phyloP scores from a whole-genome alignment of 2,797 vertebrate genomes.

The Girardinus metallicus region DNA sequence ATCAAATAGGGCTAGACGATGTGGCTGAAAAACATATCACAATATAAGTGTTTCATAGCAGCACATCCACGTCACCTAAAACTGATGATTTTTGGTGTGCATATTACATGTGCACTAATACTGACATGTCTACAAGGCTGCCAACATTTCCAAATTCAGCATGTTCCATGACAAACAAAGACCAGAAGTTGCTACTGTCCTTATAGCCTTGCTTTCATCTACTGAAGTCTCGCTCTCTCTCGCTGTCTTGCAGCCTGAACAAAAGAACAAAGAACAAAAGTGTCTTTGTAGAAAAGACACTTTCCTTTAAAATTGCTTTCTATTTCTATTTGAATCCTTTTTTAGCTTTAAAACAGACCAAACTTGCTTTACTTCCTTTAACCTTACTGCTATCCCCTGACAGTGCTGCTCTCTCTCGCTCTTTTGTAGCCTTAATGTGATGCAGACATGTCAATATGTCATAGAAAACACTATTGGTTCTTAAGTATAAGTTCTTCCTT shows the following conservation, averaged over 20 bases:
- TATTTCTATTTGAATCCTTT: neutral
- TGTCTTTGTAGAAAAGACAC: neutral
- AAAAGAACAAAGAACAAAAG: neutral
- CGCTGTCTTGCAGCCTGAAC: neutral
- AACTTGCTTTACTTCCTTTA: neutral
- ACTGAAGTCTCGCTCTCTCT: neutral
- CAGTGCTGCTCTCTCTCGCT: neutral
- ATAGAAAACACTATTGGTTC: neutral
- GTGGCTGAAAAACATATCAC: no score
- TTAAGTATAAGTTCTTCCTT: neutral
- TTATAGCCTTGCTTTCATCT: neutral
- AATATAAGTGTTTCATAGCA: neutral
- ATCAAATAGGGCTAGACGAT: neutral
- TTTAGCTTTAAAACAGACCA: neutral
- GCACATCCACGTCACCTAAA: neutral
- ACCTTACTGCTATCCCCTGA: neutral
- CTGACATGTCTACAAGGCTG: neutral
- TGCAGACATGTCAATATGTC: neutral
- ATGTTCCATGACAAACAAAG: neutral
- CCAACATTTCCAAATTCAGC: neutral
- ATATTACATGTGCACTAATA: neutral
- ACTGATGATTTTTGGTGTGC: neutral
- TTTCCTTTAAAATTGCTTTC: neutral
- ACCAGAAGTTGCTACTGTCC: neutral
- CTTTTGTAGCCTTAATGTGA: neutral